Evolutionary conservation across 1,140 invertebrate genomes (phyloP).

Genomic region (Sinella curviseta): DNA sequence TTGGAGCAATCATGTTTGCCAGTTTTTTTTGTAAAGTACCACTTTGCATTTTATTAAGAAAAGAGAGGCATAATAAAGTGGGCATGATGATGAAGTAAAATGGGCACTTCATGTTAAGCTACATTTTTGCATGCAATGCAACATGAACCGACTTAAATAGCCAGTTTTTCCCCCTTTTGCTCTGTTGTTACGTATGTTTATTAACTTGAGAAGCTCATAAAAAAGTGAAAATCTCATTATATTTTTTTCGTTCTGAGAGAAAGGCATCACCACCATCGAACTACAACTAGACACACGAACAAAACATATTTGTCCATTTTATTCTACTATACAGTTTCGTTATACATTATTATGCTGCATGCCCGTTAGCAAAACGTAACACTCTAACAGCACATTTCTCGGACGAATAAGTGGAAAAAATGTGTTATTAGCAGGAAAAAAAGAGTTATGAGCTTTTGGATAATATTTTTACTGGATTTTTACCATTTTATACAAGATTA

Average conservation of each 20-base stretch:
- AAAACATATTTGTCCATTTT: conserved; percentile 40
- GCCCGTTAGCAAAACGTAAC: neutral
- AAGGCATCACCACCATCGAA: conserved; percentile 14
- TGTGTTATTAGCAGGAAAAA: neutral
- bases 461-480: neutral
- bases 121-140: too few relatives aligned
- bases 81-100: too few relatives aligned
- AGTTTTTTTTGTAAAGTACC: too few relatives aligned
- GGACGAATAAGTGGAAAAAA: neutral
- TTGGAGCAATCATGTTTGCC: too few relatives aligned
- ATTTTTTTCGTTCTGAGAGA: neutral
- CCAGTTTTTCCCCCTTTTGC: too few relatives aligned
- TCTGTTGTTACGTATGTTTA: too few relatives aligned
- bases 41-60: too few relatives aligned
- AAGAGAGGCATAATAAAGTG: too few relatives aligned
- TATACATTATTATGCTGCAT: neutral
- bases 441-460: neutral
- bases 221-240: conserved; percentile 5
- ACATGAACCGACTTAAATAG: too few relatives aligned
- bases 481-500: neutral
- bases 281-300: conserved; percentile 33
- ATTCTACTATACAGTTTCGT: neutral
- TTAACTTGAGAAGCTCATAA: neutral
- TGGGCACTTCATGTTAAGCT: too few relatives aligned
- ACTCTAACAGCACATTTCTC: neutral